phyloP scores from a whole-genome alignment of 1,140 invertebrate genomes.

The Calliopsis andreniformis region DNA sequence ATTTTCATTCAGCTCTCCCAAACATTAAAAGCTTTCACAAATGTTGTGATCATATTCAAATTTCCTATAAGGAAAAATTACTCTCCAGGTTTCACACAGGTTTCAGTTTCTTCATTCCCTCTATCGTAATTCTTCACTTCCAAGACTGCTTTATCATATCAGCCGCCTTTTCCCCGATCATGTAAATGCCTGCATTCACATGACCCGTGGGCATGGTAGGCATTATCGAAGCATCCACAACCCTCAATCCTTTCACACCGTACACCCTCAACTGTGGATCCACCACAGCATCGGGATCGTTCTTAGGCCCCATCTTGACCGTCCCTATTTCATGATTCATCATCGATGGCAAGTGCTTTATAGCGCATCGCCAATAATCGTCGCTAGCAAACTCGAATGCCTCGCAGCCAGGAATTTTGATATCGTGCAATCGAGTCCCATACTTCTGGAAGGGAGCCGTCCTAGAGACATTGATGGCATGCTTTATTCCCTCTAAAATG shows the following conservation, averaged over 20 bases:
- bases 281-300: constrained; percentile 87
- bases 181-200: constrained; percentile 87
- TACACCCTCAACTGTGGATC: constrained; percentile 87
- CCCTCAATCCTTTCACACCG: constrained; percentile 86
- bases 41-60: neutral
- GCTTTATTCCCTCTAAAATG: constrained; percentile 86
- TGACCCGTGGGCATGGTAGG: constrained; percentile 87
- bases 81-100: too few relatives aligned
- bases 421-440: constrained; percentile 82
- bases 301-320: constrained; percentile 88
- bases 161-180: constrained; percentile 94
- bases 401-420: constrained; percentile 84
- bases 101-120: too few relatives aligned
- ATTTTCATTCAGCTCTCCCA: too few relatives aligned
- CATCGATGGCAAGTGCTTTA: constrained; percentile 83
- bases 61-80: constrained; percentile 24
- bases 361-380: constrained; percentile 89
- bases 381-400: constrained; percentile 82
- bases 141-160: constrained; percentile 87
- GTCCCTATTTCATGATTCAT: constrained; percentile 88
- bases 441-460: constrained; percentile 85
- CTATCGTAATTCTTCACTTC: constrained; percentile 31
- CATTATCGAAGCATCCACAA: constrained; percentile 90
- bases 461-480: constrained; percentile 83
- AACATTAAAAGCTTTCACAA: neutral